Evolutionary conservation across 2,797 vertebrate species (phyloP).

Genomic region (Alca torda): DNA sequence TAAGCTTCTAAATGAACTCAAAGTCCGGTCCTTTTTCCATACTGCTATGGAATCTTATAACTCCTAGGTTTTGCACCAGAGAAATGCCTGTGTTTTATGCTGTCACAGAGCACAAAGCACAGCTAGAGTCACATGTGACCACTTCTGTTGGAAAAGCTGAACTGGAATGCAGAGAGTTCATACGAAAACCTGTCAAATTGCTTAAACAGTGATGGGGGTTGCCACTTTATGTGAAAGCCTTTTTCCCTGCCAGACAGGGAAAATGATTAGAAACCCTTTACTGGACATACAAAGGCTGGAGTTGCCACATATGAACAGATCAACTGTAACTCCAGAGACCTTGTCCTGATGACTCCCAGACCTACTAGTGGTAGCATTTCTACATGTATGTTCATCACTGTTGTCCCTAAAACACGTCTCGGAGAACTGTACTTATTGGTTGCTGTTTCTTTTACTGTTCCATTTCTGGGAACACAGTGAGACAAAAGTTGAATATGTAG

Average conservation of each 20-base stretch:
- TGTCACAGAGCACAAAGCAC: not conserved
- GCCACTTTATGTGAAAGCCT: not conserved
- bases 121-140: not conserved
- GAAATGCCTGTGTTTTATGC: not conserved
- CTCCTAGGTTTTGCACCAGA: not conserved
- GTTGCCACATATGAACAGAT: not conserved
- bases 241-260: not conserved
- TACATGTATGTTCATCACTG: not conserved
- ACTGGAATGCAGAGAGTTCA: not conserved
- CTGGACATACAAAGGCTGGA: not conserved
- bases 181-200: not conserved
- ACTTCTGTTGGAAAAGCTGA: not conserved
- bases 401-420: not conserved
- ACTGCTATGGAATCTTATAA: not conserved
- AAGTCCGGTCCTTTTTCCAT: not conserved
- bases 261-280: not conserved
- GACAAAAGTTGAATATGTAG: not conserved
- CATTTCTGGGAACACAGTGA: not conserved
- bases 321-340: not conserved
- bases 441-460: not conserved
- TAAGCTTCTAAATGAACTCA: not conserved
- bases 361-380: not conserved
- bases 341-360: not conserved
- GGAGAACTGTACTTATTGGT: not conserved
- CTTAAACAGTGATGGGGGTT: not conserved